Percentiles rank a stretch among this genome's conserved stretches.
Evolutionary conservation across 1,140 invertebrate species (phyloP).

Genomic region (Bicyclus anynana): DNA sequence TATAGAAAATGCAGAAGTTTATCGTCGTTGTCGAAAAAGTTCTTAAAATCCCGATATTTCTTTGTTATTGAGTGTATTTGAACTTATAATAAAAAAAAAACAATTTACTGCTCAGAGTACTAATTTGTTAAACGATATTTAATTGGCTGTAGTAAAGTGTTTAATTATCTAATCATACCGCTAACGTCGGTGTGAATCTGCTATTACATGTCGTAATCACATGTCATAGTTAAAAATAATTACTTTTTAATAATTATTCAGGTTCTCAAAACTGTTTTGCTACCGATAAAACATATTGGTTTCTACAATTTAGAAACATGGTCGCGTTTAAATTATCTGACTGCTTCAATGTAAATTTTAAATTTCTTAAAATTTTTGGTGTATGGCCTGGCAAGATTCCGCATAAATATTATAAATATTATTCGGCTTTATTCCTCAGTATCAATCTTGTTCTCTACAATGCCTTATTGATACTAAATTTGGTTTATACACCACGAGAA

Average conservation of each 20-base stretch:
- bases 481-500: conserved; percentile 42
- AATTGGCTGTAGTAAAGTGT: conserved; percentile 23
- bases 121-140: conserved; percentile 34
- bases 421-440: conserved; percentile 39
- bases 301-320: conserved; percentile 1
- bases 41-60: too few species aligned
- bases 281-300: background rate
- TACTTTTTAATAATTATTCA: background rate
- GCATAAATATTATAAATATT: conserved; percentile 44
- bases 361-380: conserved; percentile 43
- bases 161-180: conserved; percentile 28
- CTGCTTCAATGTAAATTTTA: conserved; percentile 40
- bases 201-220: conserved; percentile 21
- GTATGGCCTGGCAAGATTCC: conserved; percentile 36
- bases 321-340: conserved; percentile 23
- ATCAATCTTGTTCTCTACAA: conserved; percentile 39
- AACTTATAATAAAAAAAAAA: too few species aligned
- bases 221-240: conserved; percentile 14
- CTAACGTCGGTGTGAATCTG: conserved; percentile 8
- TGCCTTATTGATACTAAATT: conserved; percentile 42
- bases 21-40: too few species aligned
- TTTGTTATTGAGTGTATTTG: too few species aligned
- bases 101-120: background rate
- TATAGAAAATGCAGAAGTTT: too few species aligned
- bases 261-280: background rate